phyloP scores from a whole-genome alignment of 2,888 invertebrate genomes.

The Alviniconcha strummeri region DNA sequence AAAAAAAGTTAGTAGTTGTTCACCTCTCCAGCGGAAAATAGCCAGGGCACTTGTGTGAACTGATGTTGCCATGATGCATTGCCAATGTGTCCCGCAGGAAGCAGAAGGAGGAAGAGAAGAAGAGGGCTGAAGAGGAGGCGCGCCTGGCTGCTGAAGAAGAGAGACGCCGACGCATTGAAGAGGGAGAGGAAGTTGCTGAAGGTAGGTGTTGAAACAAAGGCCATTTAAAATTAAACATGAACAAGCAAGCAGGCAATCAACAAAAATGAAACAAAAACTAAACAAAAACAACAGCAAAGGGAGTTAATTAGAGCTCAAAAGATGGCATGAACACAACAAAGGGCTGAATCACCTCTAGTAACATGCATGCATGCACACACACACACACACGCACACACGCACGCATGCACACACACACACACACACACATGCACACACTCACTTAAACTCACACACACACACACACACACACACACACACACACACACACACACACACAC shows the following conservation, averaged over 20 bases:
- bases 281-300: too few relatives aligned
- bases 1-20: too few relatives aligned
- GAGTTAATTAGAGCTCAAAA: too few relatives aligned
- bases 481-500: constrained; percentile 17
- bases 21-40: too few relatives aligned
- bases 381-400: constrained; percentile 6
- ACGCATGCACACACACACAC: constrained; percentile 21
- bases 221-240: too few relatives aligned
- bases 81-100: constrained; percentile 34
- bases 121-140: constrained; percentile 52
- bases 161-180: constrained; percentile 57
- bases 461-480: constrained; percentile 2
- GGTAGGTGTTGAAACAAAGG: constrained; percentile 5
- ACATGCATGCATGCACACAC: too few relatives aligned
- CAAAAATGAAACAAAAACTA: too few relatives aligned
- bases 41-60: too few relatives aligned
- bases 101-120: constrained; percentile 53
- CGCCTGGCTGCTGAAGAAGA: constrained; percentile 59
- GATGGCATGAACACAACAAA: too few relatives aligned
- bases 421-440: not conserved
- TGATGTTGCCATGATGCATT: too few relatives aligned
- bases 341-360: too few relatives aligned
- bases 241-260: too few relatives aligned
- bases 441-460: constrained; percentile 5
- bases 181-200: constrained; percentile 50